Percentiles rank a stretch among this genome's conserved stretches.
Evolutionary conservation across 2,888 invertebrate species (phyloP).

Genomic region (Melanophora roralis): DNA sequence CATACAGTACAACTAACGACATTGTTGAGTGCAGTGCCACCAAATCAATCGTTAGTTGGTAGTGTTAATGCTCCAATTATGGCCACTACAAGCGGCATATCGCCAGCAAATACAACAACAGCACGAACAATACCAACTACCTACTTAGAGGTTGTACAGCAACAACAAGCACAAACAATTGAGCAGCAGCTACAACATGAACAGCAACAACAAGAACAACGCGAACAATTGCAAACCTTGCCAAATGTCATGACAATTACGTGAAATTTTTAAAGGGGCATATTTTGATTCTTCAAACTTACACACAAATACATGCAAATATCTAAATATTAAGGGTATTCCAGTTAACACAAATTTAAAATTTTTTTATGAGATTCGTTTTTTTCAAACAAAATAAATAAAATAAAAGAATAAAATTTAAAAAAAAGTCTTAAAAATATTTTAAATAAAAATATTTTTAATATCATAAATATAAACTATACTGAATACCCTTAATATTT

Average conservation of each 20-base stretch:
- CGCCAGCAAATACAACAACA: conserved; percentile 3
- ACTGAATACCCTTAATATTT: background rate
- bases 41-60: background rate
- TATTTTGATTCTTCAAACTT: conserved; percentile 11
- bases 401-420: too few species aligned
- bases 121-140: conserved; percentile 13
- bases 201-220: background rate
- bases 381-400: too few species aligned
- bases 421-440: too few species aligned
- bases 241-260: conserved; percentile 43
- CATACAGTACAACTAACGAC: conserved; percentile 36
- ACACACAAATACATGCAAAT: background rate
- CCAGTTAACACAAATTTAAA: too few species aligned
- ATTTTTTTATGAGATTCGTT: too few species aligned
- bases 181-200: background rate
- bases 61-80: background rate
- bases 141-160: conserved; percentile 8
- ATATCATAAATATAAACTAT: too few species aligned
- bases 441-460: too few species aligned
- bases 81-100: background rate
- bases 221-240: conserved; percentile 35
- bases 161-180: conserved; percentile 1
- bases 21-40: background rate
- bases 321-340: background rate
- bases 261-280: conserved; percentile 40